Evolutionary conservation across 2,888 invertebrate genomes (phyloP).

Genomic region (Pseudoips prasinana): DNA sequence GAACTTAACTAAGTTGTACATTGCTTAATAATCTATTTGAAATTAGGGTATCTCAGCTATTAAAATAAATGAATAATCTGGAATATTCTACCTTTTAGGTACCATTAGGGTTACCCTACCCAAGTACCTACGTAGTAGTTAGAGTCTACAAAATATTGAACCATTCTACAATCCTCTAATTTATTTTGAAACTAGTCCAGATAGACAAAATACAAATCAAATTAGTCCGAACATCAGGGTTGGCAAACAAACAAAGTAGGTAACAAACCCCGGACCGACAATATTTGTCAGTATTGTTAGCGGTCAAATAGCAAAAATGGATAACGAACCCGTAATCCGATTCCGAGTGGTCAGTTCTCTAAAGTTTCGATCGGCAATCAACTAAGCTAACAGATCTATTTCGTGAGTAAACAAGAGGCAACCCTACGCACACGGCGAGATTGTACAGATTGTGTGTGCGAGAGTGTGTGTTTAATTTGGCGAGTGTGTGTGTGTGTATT

Average conservation of each 20-base stretch:
- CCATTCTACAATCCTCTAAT: no score
- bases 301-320: constrained; percentile 70
- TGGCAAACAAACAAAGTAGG: neutral
- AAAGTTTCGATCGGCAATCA: constrained; percentile 74
- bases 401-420: constrained; percentile 62
- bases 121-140: no score
- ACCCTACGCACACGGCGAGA: constrained; percentile 33
- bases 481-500: neutral
- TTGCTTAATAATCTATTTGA: no score
- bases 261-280: constrained; percentile 43
- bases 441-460: neutral
- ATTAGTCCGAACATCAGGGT: neutral
- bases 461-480: constrained; percentile 3
- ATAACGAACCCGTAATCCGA: constrained; percentile 73
- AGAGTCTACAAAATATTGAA: no score
- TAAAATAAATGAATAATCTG: no score
- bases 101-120: no score
- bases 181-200: no score
- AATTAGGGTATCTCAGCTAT: no score
- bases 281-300: constrained; percentile 64
- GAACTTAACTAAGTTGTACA: no score
- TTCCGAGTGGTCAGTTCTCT: constrained; percentile 69
- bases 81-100: no score
- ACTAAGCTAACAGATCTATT: constrained; percentile 69
- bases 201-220: neutral